A percentile compares a stretch with the other conserved stretches of the same genome.
phyloP scores from a whole-genome alignment of 1,140 invertebrate genomes.

The Uloborus diversus region DNA sequence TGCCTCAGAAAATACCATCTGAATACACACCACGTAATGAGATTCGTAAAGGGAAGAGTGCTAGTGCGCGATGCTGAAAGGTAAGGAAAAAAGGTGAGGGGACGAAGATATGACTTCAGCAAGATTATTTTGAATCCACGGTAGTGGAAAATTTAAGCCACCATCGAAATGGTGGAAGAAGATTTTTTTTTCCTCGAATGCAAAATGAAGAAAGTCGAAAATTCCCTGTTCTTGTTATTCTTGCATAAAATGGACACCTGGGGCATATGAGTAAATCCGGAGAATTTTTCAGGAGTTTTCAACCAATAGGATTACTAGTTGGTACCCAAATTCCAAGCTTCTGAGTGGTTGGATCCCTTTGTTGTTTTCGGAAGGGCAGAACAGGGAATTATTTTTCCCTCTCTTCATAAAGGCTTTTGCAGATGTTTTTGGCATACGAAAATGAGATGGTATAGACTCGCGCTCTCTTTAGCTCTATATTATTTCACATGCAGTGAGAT shows the following conservation, averaged over 20 bases:
- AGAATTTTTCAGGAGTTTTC: constrained; percentile 22
- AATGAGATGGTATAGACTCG: constrained; percentile 38
- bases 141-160: constrained; percentile 46
- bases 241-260: constrained; percentile 55
- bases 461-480: neutral
- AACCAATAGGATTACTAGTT: constrained; percentile 47
- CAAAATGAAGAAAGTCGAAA: constrained; percentile 46
- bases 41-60: constrained; percentile 32
- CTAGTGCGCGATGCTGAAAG: too few species aligned
- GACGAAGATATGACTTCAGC: constrained; percentile 48
- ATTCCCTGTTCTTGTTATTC: constrained; percentile 52
- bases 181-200: constrained; percentile 35
- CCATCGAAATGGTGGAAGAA: neutral
- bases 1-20: constrained; percentile 33
- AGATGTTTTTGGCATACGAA: constrained; percentile 45
- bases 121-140: constrained; percentile 42
- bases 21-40: constrained; percentile 40
- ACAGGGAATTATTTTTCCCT: constrained; percentile 2
- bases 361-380: constrained; percentile 26
- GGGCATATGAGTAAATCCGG: constrained; percentile 52
- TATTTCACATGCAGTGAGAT: neutral
- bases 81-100: too few species aligned
- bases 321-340: neutral
- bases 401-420: constrained; percentile 33
- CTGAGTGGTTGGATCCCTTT: constrained; percentile 25